Evolutionary conservation across 2,797 vertebrate species (phyloP).

Genomic region (Halcyon chelicuti): DNA sequence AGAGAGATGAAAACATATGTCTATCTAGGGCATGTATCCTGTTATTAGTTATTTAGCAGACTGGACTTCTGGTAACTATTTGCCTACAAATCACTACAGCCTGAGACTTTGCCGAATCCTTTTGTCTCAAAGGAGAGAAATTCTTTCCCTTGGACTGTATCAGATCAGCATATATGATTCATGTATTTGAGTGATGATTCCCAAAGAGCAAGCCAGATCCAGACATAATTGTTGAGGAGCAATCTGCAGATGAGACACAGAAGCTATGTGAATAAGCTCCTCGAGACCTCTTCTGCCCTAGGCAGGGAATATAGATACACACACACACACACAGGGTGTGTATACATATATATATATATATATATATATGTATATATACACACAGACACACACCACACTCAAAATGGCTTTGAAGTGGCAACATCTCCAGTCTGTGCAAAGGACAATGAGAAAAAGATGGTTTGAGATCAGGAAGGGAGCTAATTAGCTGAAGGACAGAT

Average conservation of each 20-base stretch:
- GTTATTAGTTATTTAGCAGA: constrained; percentile 1
- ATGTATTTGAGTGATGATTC: background rate
- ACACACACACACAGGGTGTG: too few species aligned
- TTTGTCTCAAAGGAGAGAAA: background rate
- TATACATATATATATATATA: background rate
- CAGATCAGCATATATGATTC: background rate
- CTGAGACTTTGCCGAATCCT: background rate
- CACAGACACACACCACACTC: too few species aligned
- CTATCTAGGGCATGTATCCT: background rate
- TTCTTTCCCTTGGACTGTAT: background rate
- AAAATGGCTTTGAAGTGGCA: background rate
- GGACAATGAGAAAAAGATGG: background rate
- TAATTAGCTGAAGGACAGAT: background rate
- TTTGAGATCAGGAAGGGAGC: background rate
- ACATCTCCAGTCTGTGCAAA: background rate
- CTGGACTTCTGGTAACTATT: background rate
- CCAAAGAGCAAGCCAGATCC: background rate
- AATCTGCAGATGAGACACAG: background rate
- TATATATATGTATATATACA: background rate
- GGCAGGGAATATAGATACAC: background rate
- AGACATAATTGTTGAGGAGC: background rate
- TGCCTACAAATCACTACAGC: background rate
- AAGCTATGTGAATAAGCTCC: accelerated
- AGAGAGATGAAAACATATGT: constrained; percentile 17
- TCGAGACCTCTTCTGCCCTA: background rate